These are phyloP conservation scores for Pseudorhombus dupliciocellatus DNA, from an alignment of 2,113 vertebrate species.

Conservation along the genomic window DNA sequence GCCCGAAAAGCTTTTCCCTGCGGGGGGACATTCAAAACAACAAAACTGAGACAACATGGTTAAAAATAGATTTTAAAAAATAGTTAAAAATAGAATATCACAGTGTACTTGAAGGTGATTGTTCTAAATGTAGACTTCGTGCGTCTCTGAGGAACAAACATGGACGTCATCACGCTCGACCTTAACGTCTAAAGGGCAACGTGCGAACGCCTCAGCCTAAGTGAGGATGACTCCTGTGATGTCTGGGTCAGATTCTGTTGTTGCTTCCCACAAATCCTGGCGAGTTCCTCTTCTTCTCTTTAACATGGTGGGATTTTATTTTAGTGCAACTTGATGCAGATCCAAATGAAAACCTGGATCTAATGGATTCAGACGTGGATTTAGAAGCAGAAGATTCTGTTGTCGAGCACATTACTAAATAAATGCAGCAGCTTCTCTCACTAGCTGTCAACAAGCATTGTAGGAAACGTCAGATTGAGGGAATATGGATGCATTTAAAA, in stretches of 20 bases:
- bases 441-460: conserved; percentile 20
- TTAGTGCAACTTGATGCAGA: too few species aligned
- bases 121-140: background rate
- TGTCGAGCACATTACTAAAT: background rate
- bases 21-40: background rate
- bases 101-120: conserved; percentile 7
- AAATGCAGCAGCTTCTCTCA: conserved; percentile 1
- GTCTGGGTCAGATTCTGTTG: too few species aligned
- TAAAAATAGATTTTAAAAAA: conserved; percentile 23
- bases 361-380: too few species aligned
- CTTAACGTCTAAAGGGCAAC: background rate
- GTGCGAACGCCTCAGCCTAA: too few species aligned
- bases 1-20: background rate
- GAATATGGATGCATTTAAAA: background rate
- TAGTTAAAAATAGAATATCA: conserved; percentile 34
- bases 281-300: too few species aligned
- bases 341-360: too few species aligned
- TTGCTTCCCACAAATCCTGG: too few species aligned
- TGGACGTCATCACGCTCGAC: background rate
- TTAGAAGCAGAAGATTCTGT: too few species aligned
- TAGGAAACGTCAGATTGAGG: background rate
- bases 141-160: background rate
- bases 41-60: conserved; percentile 15
- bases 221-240: too few species aligned
- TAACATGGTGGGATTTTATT: too few species aligned